Evolutionary conservation across 2,113 vertebrate species (phyloP).

Genomic region (Cryptotis parvus): DNA sequence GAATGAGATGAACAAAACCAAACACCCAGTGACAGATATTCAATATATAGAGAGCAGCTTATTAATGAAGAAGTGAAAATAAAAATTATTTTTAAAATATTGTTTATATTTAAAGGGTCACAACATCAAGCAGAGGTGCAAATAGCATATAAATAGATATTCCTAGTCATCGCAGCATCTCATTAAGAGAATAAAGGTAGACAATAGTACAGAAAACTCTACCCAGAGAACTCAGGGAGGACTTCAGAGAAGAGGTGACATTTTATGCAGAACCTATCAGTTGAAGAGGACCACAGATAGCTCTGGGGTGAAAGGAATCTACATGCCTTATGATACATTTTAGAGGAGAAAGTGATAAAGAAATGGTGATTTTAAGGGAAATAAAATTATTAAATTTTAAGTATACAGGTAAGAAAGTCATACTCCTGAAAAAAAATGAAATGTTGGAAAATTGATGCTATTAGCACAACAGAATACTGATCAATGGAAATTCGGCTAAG

Average conservation of each 20-base stretch:
- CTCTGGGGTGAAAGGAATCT: background rate
- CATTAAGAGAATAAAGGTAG: background rate
- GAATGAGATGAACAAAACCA: background rate
- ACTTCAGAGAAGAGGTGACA: background rate
- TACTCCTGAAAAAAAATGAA: background rate
- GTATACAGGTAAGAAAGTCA: background rate
- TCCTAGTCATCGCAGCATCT: background rate
- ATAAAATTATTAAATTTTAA: background rate
- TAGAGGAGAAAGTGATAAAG: background rate
- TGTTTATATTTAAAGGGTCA: background rate
- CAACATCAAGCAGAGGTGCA: background rate
- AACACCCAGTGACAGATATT: background rate
- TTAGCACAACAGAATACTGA: background rate
- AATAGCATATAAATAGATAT: slow-evolving; percentile 6
- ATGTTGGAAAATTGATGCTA: background rate
- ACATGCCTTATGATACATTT: background rate
- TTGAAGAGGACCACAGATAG: background rate
- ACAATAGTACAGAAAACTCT: background rate
- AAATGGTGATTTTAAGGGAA: background rate
- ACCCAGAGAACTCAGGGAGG: background rate
- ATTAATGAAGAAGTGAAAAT: background rate
- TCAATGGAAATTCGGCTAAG: background rate
- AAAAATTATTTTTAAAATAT: background rate
- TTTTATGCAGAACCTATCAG: background rate
- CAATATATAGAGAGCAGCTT: background rate